A percentile compares a stretch with the other conserved stretches of the same genome.
Conservation (phyloP, 2,797 vertebrate genomes). For the Oreonectes daqikongensis region DNA sequence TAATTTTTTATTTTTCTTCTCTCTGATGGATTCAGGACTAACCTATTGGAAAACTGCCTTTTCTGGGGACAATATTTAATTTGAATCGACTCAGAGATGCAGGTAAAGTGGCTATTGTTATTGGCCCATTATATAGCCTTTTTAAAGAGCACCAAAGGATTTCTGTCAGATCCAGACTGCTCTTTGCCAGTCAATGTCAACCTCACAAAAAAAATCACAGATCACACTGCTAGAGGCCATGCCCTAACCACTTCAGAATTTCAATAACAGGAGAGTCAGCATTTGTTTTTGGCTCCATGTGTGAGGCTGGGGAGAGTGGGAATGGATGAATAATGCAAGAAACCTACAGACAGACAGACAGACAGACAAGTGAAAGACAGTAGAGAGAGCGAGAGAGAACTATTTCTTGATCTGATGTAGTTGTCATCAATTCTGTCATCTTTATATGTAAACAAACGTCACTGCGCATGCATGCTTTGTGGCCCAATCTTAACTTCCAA, state of each 20-base stretch:
- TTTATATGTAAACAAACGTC: no score
- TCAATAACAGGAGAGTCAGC: not conserved
- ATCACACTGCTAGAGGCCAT: not conserved
- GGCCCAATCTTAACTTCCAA: no score
- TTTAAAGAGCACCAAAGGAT: conserved; percentile 17
- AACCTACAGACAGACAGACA: not conserved
- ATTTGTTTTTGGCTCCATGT: conserved; percentile 6
- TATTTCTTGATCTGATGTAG: no score
- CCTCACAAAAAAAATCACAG: conserved; percentile 9
- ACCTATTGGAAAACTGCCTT: not conserved
- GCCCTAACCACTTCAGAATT: not conserved
- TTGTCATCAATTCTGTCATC: no score
- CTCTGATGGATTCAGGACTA: not conserved
- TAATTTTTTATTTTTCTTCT: not conserved
- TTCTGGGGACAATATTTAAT: not conserved
- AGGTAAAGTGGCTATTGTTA: not conserved
- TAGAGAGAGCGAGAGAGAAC: not conserved
- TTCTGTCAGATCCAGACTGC: not conserved
- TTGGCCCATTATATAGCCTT: conserved; percentile 3
- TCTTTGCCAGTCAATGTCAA: conserved; percentile 26
- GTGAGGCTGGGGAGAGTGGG: not conserved
- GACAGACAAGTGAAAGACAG: not conserved
- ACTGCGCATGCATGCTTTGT: no score
- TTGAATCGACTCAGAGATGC: not conserved
- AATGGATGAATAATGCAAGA: conserved; percentile 36